Evolutionary conservation across 2,888 invertebrate genomes (phyloP), one percentile per base, ranked within the genome.

Genomic region (Xestia sexstrigata): DNA sequence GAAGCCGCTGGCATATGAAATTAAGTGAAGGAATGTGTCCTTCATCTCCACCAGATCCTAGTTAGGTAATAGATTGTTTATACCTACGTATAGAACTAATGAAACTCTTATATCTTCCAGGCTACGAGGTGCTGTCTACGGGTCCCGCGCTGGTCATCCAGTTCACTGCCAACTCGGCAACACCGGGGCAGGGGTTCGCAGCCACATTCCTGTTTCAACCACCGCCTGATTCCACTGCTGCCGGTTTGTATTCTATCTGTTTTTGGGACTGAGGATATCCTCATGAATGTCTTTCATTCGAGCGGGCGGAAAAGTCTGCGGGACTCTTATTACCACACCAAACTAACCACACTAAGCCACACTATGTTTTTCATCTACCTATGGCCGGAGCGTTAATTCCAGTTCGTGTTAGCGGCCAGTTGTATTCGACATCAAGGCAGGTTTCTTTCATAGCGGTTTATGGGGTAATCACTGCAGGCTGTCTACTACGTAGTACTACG

Each of bases 161-260:
- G 95, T 99, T 99, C 94, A 98, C 98, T 63, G 98, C 98, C 76
- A 98, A 98, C 95, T 98, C 98, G 0, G 98, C 97, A 79, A 97
- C 97, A 92, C 98, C 98, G 0, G 98, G 98, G 0, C 98, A 98
- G 89, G 98, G 98, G 2, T 98, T 98, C 93, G 98, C 98, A 90
- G 98, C 98, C 78, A 97, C 97, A 81, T 98, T 97, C 94, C 97
- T 98, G 91, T 98, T 98, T 91, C 98, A 98, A 89, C 97, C 97
- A 23, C 96, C 96, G 0, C 96, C 96, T 0, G 96, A 96, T 74
- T 96, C 96, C 15, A 96, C 96, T 0, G 96, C 96, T 52, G 96
- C 96, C 84, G 96, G 96, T 96, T 81, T 79, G 90, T 88, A 77
- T 75, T 35, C 11, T 17, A 35, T 8, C 4, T 47, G 11, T 65